Base-by-base conservation (phyloP, 2,113 vertebrate genomes). In the Thamnophis sirtalis region DNA sequence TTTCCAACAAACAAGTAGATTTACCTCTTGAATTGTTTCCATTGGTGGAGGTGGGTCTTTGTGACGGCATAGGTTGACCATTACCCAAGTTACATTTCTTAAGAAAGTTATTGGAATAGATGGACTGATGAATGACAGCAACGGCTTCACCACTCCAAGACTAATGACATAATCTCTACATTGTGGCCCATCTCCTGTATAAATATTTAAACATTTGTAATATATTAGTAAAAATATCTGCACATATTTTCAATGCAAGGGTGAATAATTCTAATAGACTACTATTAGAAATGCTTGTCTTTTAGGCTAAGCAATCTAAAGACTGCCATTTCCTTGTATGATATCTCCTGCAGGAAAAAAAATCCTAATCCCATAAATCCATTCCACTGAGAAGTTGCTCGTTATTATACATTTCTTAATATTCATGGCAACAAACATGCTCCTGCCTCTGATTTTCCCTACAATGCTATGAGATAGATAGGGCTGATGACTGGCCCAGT, bases 91-190 rank as follows among this genome's bases (percentile, higher is more conserved):
- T 96, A 99, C 99, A 63, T 99, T 99, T 97, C 99, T 98, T 95
- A 99, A 98, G 97, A 99, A 99, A 95, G 99, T 99, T 97, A 99
- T 99, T 94, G 99, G 99, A 96, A 99, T 99, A 97, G 99, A 99
- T 94, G 99, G 99, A 96, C 98, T 99, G 98, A 99, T 99, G 98
- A 99, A 99, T 91, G 98, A 98, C 93, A 99, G 98, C 96, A 99
- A 97, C 0, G 99, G 99, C 92, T 99, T 99, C 94, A 99, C 99
- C 93, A 99, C 99, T 17, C 99, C 99, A 90, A 99, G 98, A 89
- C 98, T 98, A 97, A 99, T 99, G 92, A 99, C 99, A 28, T 99
- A 99, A 97, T 99, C 99, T 97, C 99, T 98, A 98, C 99, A 99
- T 93, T 99, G 99, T 90, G 99, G 99, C 3, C 99, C 99, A 68